These are phyloP conservation scores for Malachius bipustulatus DNA, from an alignment of 2,888 invertebrate genomes.

Conservation along the genomic window DNA sequence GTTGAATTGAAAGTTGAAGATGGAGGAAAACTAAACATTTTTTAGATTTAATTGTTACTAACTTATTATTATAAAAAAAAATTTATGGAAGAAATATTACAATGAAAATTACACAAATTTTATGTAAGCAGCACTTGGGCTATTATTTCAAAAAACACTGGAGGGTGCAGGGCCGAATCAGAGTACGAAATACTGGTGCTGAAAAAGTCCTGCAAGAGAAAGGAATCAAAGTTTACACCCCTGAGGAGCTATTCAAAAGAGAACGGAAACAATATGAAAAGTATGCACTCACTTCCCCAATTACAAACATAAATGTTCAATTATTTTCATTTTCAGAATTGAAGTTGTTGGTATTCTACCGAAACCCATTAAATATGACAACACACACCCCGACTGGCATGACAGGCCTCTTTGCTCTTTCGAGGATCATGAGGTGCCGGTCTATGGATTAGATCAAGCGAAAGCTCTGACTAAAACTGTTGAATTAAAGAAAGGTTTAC, in stretches of 20 bases:
- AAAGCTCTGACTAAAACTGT: slow-evolving; percentile 71
- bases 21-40: no score
- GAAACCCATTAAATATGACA: slow-evolving; percentile 37
- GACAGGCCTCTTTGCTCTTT: slow-evolving; percentile 47
- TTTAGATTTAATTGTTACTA: no score
- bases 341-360: slow-evolving; percentile 38
- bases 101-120: slow-evolving; percentile 54
- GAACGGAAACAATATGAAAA: slow-evolving; percentile 31
- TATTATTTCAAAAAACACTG: slow-evolving; percentile 63
- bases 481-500: slow-evolving; percentile 48
- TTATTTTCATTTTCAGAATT: slow-evolving; percentile 24
- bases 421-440: slow-evolving; percentile 48
- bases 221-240: slow-evolving; percentile 50
- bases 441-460: slow-evolving; percentile 67
- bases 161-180: slow-evolving; percentile 52
- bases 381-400: slow-evolving; percentile 56
- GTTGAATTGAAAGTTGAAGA: no score
- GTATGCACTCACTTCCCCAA: slow-evolving; percentile 19
- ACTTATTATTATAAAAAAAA: no score
- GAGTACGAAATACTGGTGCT: slow-evolving; percentile 43
- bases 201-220: slow-evolving; percentile 42
- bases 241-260: slow-evolving; percentile 46
- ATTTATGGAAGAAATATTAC: slow-evolving; percentile 19
- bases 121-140: slow-evolving; percentile 58
- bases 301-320: neutral